A percentile compares a stretch with the other conserved stretches of the same genome.
These are phyloP conservation scores for Troides helena DNA, from an alignment of 2,888 invertebrate genomes.

Conservation along the genomic window DNA sequence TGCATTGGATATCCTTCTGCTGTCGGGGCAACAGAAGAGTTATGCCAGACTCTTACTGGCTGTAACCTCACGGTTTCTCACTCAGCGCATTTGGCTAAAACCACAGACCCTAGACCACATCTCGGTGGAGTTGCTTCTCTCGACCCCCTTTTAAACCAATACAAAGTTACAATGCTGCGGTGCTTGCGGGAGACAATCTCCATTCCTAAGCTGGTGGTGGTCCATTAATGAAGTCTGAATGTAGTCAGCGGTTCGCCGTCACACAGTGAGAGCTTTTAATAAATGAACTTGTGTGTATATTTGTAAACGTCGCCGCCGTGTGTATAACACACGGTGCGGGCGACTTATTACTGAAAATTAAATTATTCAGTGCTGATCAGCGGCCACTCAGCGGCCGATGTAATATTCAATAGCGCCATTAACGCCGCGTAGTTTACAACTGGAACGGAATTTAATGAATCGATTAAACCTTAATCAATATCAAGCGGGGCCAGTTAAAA, in stretches of 20 bases:
- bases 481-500: background rate
- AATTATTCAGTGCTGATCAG: conserved; percentile 24
- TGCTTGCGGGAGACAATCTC: too few relatives aligned
- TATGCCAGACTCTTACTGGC: too few relatives aligned
- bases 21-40: too few relatives aligned
- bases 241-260: background rate
- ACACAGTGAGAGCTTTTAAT: background rate
- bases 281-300: background rate
- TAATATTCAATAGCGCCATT: conserved; percentile 30
- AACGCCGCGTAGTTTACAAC: conserved; percentile 27
- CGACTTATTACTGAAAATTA: conserved; percentile 13
- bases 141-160: too few relatives aligned
- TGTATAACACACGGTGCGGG: background rate
- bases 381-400: conserved; percentile 22
- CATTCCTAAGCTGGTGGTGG: background rate
- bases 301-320: background rate
- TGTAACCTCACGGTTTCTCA: too few relatives aligned
- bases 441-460: conserved; percentile 24
- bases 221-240: background rate
- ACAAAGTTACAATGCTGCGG: too few relatives aligned
- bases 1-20: too few relatives aligned
- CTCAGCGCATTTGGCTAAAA: too few relatives aligned
- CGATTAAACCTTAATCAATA: conserved; percentile 24
- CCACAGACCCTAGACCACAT: too few relatives aligned
- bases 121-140: too few relatives aligned